Evolutionary conservation across 1,140 invertebrate genomes (phyloP), one percentile per base, ranked within the genome.

Genomic region (Papilio machaon): DNA sequence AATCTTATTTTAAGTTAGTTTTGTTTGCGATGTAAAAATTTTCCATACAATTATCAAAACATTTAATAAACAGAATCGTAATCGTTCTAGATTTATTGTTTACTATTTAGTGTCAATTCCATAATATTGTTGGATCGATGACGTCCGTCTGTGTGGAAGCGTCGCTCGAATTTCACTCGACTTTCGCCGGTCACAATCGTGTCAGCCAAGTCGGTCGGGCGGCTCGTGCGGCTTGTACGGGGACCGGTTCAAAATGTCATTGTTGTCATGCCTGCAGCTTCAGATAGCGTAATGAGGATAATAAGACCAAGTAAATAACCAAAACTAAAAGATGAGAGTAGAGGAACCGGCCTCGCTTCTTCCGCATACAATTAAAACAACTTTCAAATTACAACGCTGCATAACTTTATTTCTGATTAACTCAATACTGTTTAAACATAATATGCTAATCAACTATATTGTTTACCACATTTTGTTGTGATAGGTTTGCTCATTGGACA

Each of bases 151-250:
- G 83, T 83, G 83, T 80, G 54, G 81, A 83, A 82, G 79, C 81
- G 60, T 76, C 73, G 83, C 82, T 89, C 85, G 80, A 89, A 87
- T 90, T 91, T 91, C 89, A 86, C 89, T 84, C 80, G 84, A 86
- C 89, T 91, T 89, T 91, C 89, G 86, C 87, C 83, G 84, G 84
- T 85, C 86, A 82, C 82, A 87, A 80, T 85, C 79, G 76, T 82
- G 85, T 86, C 84, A 80, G 87, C 84, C 88, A 86, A 82, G 82
- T 54, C 73, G 73, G 81, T 76, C 80, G 84, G 58, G 54, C 49
- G 38, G 38, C 38, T 43, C 38, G 49, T 52, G 49, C 49, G 49
- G 49, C 49, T 17, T 17, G 49, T 19, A 58, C 54, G 3, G 54
- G 8, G 73, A 84, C 73, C 80, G 73, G 73, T 82, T 81, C 77